Conservation (phyloP, 1,140 invertebrate species). For the Cepaea nemoralis region DNA sequence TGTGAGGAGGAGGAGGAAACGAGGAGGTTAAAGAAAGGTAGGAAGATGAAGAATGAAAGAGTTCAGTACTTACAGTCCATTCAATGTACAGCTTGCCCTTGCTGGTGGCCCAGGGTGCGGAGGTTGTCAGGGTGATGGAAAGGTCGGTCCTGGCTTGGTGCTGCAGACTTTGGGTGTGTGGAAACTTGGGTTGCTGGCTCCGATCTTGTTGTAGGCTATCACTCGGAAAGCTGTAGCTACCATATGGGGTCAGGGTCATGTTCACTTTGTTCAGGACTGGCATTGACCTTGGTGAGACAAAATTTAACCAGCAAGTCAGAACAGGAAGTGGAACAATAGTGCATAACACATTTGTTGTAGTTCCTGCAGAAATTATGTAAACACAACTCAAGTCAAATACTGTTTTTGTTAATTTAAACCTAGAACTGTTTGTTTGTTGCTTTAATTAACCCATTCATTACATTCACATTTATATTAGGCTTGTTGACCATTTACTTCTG, state of each 20-base stretch:
- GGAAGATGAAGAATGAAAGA: neutral
- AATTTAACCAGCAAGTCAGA: too few species aligned
- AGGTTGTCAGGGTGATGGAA: constrained; percentile 96
- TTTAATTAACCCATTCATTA: too few species aligned
- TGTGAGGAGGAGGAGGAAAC: too few species aligned
- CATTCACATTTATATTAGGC: too few species aligned
- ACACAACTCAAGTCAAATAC: too few species aligned
- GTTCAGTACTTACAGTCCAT: constrained; percentile 82
- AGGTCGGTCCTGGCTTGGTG: constrained; percentile 83
- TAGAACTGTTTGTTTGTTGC: too few species aligned
- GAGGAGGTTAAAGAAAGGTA: too few species aligned
- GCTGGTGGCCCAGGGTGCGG: constrained; percentile 86
- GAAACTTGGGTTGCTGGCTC: constrained; percentile 71
- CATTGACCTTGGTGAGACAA: constrained; percentile 40
- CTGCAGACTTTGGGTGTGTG: constrained; percentile 70
- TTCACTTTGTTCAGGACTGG: constrained; percentile 50
- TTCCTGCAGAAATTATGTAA: too few species aligned
- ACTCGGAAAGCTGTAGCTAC: constrained; percentile 97
- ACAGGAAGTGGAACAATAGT: too few species aligned
- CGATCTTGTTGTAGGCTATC: constrained; percentile 93
- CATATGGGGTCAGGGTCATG: constrained; percentile 79
- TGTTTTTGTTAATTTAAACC: too few species aligned
- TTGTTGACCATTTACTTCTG: too few species aligned
- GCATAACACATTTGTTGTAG: too few species aligned
- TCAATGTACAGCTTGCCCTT: constrained; percentile 91